These are phyloP conservation scores for Actinemys pallida DNA, from an alignment of 2,113 vertebrate species.

Conservation along the genomic window DNA sequence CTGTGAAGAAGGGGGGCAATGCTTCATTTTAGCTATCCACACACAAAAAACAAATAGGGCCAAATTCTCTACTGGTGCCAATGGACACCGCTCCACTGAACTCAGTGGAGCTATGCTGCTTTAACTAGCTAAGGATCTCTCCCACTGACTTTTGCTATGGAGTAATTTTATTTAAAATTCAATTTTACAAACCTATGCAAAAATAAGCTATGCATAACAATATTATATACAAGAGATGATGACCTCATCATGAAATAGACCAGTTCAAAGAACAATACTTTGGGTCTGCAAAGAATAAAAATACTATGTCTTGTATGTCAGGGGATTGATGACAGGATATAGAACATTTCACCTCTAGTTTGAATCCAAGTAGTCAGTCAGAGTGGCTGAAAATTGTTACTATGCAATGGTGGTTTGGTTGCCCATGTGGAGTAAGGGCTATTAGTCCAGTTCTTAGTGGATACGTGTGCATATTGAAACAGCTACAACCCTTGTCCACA, in stretches of 20 bases:
- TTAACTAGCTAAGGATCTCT: not conserved
- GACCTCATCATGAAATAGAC: not conserved
- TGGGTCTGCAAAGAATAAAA: not conserved
- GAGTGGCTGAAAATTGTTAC: not conserved
- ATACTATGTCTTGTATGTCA: not conserved
- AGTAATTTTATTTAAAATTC: not conserved
- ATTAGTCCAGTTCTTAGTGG: not conserved
- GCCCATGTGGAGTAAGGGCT: not conserved
- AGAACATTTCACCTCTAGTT: not conserved
- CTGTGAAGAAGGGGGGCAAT: not conserved
- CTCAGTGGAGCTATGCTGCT: not conserved
- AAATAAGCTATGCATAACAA: conserved; percentile 1
- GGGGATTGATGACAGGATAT: not conserved
- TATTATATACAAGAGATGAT: not conserved
- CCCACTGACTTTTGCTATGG: not conserved
- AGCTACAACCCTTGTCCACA: not conserved
- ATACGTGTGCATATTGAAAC: not conserved
- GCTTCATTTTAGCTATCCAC: not conserved
- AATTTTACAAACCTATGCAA: not conserved
- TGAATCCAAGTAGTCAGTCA: not conserved
- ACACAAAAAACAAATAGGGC: not conserved
- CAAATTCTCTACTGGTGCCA: not conserved
- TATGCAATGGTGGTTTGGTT: not conserved
- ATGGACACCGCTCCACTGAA: not conserved
- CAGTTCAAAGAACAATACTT: not conserved